Base-by-base conservation (phyloP, 2,888 invertebrate genomes). In the Schizaphis graminum region DNA sequence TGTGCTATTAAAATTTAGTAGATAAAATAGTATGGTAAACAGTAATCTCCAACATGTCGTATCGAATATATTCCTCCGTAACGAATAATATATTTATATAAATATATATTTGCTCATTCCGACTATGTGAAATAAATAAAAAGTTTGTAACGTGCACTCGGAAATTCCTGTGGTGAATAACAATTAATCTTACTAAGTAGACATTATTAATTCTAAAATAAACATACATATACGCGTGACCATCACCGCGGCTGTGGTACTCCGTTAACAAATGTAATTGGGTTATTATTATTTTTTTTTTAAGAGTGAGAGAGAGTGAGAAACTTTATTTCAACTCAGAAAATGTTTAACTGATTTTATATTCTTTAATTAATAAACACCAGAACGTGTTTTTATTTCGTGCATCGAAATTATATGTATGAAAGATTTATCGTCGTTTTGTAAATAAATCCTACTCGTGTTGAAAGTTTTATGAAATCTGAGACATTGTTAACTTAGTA, bases 401-500 rank as follows among this genome's bases (percentile, higher is more conserved):
- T 86, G 61, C 87, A 24, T 49, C 61, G 86, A 57, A 85, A 91
- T 44, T 56, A 77, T 35, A 77, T 26, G 77, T 77, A 16, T 56
- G 91, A 92, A 87, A 92, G 92, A 92, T 92, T 92, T 92, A 92
- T 47, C 44, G 57, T 3, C 44, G 41, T 49, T 92, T 67, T 49
- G 92, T 92, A 67, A 92, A 92, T 92, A 92, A 88, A 87, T 67
- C 49, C 67, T 49, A 47, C 10, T 35, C 35, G 61, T 41, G 92
- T 61, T 87, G 67, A 92, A 88, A 92, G 92, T 88, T 88, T 88
- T 92, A 92, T 92, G 92, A 88, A 92, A 92, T 67, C 41, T 28
- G 92, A 92, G 92, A 92, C 87, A 92, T 92, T 92, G 87, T 92
- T 92, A 88, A 92, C 87, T 85, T 56, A 85, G 49, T 91, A 91